phyloP scores from a whole-genome alignment of 2,113 vertebrate species.

The Ellobius talpinus region DNA sequence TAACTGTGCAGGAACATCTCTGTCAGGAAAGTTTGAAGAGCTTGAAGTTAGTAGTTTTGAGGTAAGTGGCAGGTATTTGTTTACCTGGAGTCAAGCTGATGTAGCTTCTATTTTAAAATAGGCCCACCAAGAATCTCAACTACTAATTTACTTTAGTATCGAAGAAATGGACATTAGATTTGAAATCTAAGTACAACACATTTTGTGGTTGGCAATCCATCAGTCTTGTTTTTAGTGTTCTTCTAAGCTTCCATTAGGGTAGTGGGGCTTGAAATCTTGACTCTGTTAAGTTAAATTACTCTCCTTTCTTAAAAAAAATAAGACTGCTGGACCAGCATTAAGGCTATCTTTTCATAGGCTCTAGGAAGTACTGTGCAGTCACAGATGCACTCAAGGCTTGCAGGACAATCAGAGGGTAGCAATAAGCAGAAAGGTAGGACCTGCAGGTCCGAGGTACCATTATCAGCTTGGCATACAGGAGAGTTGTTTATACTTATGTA shows the following conservation, averaged over 20 bases:
- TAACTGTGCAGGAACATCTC: slow-evolving; percentile 94
- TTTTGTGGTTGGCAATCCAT: background rate
- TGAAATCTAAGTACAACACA: background rate
- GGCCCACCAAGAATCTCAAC: background rate
- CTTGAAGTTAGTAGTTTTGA: slow-evolving; percentile 93
- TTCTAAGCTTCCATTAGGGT: fast-evolving
- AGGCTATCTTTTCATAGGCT: fast-evolving
- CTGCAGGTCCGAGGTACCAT: background rate
- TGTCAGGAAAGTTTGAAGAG: slow-evolving; percentile 96
- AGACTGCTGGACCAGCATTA: background rate
- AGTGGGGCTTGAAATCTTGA: background rate
- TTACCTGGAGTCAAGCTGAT: background rate
- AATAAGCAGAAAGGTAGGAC: background rate
- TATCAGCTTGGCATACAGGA: background rate
- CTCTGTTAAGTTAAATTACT: background rate
- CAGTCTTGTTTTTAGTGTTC: background rate
- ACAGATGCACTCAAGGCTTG: background rate
- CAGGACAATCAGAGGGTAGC: background rate
- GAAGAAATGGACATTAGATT: background rate
- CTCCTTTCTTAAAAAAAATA: background rate
- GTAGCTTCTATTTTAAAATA: background rate
- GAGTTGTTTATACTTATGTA: background rate
- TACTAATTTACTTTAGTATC: background rate
- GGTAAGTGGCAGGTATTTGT: slow-evolving; percentile 86
- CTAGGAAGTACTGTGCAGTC: fast-evolving